Evolutionary conservation across 2,888 invertebrate species (phyloP), one percentile per base, ranked within the genome.

Genomic region (Macrophya annulata): DNA sequence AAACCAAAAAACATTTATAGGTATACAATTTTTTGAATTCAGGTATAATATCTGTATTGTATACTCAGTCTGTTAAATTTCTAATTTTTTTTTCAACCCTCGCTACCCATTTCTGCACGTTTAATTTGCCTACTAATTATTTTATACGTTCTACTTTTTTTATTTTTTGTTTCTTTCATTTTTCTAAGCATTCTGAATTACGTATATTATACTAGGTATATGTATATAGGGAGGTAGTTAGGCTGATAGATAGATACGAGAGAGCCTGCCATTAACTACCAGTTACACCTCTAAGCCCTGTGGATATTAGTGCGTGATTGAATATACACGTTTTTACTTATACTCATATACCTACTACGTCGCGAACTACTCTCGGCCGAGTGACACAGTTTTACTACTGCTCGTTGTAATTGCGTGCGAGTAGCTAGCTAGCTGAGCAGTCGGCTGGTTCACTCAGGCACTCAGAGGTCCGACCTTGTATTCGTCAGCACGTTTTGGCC

Each of bases 351-450:
- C 43, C 21, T 43, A 81, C 43, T 43, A 21, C 79, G 79, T 81
- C 40, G 81, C 43, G 59, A 45, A 45, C 1, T 25, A 59, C 17
- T 51, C 55, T 59, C 83, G 83, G 71, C 68, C 83, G 83, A 83
- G 68, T 83, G 83, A 68, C 83, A 83, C 83, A 83, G 68, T 83
- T 83, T 62, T 77, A 77, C 55, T 55, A 51, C 31, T 31, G 31
- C 9, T 31, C 10, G 40, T 48, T 17, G 48, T 83, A 83, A 68
- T 71, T 82, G 45, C 82, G 65, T 82, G 25, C 82, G 65, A 65
- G 62, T 62, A 62, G 62, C 25, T 62, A 48, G 48, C 48, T 40
- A 48, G 12, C 71, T 37, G 12, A 9, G 45, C 76, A 17, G 45
- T n/a, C 59, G 25, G 25, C 48, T 21, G 15, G 25, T 12, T 43